phyloP scores from a whole-genome alignment of 2,888 invertebrate species.

The Noctua pronuba region DNA sequence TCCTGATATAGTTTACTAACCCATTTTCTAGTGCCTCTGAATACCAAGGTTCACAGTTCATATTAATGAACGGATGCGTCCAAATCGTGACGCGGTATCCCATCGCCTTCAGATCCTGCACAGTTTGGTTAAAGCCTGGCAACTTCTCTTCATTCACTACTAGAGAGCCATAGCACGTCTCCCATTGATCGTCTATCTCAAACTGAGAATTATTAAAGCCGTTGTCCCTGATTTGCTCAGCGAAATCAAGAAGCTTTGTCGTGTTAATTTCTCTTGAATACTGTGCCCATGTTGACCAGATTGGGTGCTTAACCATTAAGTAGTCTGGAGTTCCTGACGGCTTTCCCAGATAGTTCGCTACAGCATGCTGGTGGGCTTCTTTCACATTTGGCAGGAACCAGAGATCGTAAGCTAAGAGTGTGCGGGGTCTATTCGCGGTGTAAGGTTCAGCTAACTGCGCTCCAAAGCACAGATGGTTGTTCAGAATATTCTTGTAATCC shows the following conservation, averaged over 20 bases:
- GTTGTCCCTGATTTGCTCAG: conserved; percentile 91
- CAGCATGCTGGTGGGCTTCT: conserved; percentile 91
- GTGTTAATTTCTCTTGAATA: conserved; percentile 92
- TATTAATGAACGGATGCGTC: conserved; percentile 96
- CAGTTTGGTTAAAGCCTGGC: conserved; percentile 91
- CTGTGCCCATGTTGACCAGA: conserved; percentile 97
- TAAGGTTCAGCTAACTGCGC: conserved; percentile 90
- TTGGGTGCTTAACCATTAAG: conserved; percentile 93
- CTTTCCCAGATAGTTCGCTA: conserved; percentile 91
- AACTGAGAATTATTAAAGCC: conserved; percentile 93
- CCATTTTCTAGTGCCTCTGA: conserved; percentile 89
- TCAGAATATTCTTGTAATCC: conserved; percentile 91
- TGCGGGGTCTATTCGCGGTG: conserved; percentile 79
- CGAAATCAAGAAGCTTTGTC: conserved; percentile 91
- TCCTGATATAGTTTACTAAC: conserved; percentile 77
- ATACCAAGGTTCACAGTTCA: conserved; percentile 92
- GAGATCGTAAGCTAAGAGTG: conserved; percentile 90
- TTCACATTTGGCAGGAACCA: conserved; percentile 91
- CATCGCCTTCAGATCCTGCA: conserved; percentile 90
- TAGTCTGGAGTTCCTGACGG: conserved; percentile 92
- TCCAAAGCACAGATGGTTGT: conserved; percentile 90
- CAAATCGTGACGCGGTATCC: conserved; percentile 95
- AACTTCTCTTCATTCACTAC: conserved; percentile 93
- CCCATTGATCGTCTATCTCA: conserved; percentile 97
- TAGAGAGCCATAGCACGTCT: conserved; percentile 95